Evolutionary conservation across 2,113 vertebrate species (phyloP), one percentile per base, ranked within the genome.

Genomic region (Stigmatopora argus): DNA sequence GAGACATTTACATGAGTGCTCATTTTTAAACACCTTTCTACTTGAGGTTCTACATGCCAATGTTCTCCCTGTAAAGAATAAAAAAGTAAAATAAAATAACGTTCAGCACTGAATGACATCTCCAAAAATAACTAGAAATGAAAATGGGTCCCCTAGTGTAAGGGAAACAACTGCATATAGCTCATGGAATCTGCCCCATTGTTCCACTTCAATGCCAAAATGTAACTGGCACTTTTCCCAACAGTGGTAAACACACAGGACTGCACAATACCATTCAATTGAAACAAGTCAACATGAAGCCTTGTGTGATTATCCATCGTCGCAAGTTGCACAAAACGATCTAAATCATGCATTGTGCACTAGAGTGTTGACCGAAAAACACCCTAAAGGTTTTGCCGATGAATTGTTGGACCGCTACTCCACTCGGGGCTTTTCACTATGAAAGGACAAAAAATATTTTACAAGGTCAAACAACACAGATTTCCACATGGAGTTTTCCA

Each of bases 101-200:
- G 65, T 71, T 72, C 52, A 47, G 65, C 31, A 83, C 81, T 84
- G 83, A 80, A 55, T 70, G 74, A 71, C 60, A 1, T 18, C 46
- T 70, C 71, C 81, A 71, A 86, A 84, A 87, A 86, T 87, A 88
- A 74, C 81, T 67, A 26, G 48, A 72, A 74, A 65, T 35, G 19
- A 69, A 70, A 70, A 68, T 70, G 11, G 65, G 82, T 87, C 86
- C 81, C 78, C 82, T 17, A 71, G 73, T 82, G 80, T 15, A 52
- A 80, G 71, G 80, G 81, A 82, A 88, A 86, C 85, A 86, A 83
- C 82, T 68, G 81, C 82, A 76, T 74, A 73, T 59, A 76, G 81
- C 70, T 79, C 78, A 84, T 86, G 86, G 86, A 88, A 86, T 89
- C 81, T 85, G 83, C 79, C 63, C 83, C 62, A 90, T 86, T 89